A percentile compares a stretch with the other conserved stretches of the same genome.
Conservation (phyloP, 2,113 vertebrate genomes). For the Pipa parva region DNA sequence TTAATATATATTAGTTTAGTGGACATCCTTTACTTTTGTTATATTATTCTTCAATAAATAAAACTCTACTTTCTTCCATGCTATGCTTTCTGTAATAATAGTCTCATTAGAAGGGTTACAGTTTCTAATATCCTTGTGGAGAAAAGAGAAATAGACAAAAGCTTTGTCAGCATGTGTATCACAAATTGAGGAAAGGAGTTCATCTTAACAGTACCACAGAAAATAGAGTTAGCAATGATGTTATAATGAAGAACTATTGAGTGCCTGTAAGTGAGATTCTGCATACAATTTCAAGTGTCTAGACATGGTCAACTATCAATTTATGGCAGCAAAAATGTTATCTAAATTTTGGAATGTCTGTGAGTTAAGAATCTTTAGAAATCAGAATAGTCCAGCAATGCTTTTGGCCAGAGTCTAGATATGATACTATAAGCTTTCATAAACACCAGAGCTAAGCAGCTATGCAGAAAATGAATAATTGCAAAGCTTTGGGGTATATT, state of each 20-base stretch:
- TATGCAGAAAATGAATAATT: too few species aligned
- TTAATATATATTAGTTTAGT: too few species aligned
- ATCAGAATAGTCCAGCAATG: too few species aligned
- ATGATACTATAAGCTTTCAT: too few species aligned
- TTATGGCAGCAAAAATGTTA: slow-evolving; percentile 5
- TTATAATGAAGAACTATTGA: slow-evolving; percentile 39
- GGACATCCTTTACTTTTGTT: too few species aligned
- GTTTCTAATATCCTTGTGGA: background rate
- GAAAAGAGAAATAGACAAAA: background rate
- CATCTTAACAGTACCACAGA: slow-evolving; percentile 3
- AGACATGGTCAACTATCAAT: slow-evolving; percentile 21
- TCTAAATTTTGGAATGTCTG: slow-evolving; percentile 1
- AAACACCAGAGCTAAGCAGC: too few species aligned
- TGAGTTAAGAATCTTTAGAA: too few species aligned
- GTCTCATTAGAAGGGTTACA: background rate
- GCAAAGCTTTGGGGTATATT: too few species aligned
- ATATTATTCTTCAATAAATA: too few species aligned
- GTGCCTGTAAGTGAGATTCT: slow-evolving; percentile 9
- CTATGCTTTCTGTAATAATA: too few species aligned
- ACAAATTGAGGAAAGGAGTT: slow-evolving; percentile 7
- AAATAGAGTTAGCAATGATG: slow-evolving; percentile 41
- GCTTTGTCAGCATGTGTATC: slow-evolving; percentile 15
- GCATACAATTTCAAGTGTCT: slow-evolving; percentile 13
- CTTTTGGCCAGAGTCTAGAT: too few species aligned
- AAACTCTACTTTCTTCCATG: too few species aligned